A percentile compares a stretch with the other conserved stretches of the same genome.
These are phyloP conservation scores for Hippolais icterina DNA, from an alignment of 2,113 vertebrate species.

Conservation along the genomic window DNA sequence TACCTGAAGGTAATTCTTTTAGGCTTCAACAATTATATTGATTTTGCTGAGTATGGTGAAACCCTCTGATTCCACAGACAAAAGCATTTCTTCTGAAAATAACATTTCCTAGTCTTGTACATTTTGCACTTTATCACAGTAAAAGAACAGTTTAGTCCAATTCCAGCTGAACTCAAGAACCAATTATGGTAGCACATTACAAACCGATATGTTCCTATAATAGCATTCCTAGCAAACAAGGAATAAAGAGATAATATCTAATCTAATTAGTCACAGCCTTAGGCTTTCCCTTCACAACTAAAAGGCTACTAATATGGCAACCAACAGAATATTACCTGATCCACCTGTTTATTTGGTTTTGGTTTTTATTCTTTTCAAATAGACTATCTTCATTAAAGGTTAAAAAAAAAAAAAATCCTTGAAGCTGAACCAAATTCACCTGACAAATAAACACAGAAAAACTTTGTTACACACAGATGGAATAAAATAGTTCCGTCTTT, in stretches of 20 bases:
- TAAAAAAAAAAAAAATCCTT: not conserved
- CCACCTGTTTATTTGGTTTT: not conserved
- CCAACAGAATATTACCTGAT: not conserved
- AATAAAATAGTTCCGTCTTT: not conserved
- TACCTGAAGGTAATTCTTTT: not conserved
- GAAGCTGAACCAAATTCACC: not conserved
- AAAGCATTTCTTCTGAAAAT: not conserved
- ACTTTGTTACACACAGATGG: not conserved
- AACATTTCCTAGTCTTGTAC: not conserved
- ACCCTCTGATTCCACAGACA: not conserved
- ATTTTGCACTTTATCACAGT: not conserved
- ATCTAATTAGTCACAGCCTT: not conserved
- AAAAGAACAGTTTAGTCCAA: not conserved
- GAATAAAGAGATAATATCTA: not conserved
- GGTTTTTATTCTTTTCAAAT: not conserved
- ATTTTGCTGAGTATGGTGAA: not conserved
- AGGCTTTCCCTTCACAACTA: not conserved
- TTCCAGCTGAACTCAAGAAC: not conserved
- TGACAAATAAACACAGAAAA: not conserved
- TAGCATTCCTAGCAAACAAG: not conserved
- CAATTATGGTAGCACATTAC: not conserved
- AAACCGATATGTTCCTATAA: not conserved
- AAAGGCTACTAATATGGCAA: not conserved
- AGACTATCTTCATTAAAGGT: not conserved
- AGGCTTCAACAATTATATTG: not conserved